A percentile compares a stretch with the other conserved stretches of the same genome.
phyloP scores from a whole-genome alignment of 1,140 invertebrate species.

The Apis mellifera region Amel_HAv3.1 CM009946.2:4430001-4430500 shows the following conservation, averaged over 20 bases:
- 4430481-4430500: too few species aligned
- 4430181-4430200: slow-evolving; percentile 68
- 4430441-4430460: too few species aligned
- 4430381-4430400: slow-evolving; percentile 65
- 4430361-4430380: slow-evolving; percentile 79
- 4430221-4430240: slow-evolving; percentile 72
- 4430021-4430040: too few species aligned
- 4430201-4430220: slow-evolving; percentile 71
- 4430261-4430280: slow-evolving; percentile 73
- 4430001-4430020: too few species aligned
- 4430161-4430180: slow-evolving; percentile 71
- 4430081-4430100: not conserved
- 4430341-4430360: slow-evolving; percentile 75
- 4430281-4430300: slow-evolving; percentile 80
- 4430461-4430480: too few species aligned
- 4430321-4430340: slow-evolving; percentile 78
- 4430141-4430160: slow-evolving; percentile 72
- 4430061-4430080: too few species aligned
- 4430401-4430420: not conserved
- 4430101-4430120: slow-evolving; percentile 9
- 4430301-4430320: slow-evolving; percentile 83
- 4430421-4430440: too few species aligned
- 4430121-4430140: slow-evolving; percentile 79
- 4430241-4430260: slow-evolving; percentile 79
- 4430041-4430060: too few species aligned